A percentile compares a stretch with the other conserved stretches of the same genome.
These are phyloP conservation scores for Caenorhabditis auriculariae DNA, from an alignment of 2,888 invertebrate species.

Conservation along the genomic window DNA sequence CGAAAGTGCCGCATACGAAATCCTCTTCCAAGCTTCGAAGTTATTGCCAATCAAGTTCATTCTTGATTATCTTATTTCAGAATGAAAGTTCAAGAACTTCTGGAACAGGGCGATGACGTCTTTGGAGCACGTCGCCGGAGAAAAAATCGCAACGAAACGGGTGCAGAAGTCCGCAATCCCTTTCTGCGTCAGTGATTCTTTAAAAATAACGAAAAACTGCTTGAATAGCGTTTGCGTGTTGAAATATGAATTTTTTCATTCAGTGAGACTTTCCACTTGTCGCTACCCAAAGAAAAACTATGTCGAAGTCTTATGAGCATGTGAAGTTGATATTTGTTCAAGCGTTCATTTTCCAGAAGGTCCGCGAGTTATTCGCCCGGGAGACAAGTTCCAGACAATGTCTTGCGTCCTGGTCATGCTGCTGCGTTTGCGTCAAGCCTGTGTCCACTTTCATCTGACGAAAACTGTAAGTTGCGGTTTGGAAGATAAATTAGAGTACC, in stretches of 20 bases:
- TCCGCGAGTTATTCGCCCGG: constrained; percentile 12
- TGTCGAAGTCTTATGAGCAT: too few relatives aligned
- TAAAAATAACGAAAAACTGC: too few relatives aligned
- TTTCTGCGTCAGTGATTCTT: constrained; percentile 29
- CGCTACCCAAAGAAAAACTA: too few relatives aligned
- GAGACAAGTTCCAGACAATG: constrained; percentile 37
- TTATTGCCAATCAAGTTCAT: constrained; percentile 3
- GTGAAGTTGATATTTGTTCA: too few relatives aligned
- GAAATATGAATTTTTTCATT: too few relatives aligned
- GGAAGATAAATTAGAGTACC: too few relatives aligned
- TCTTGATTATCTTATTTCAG: constrained; percentile 35
- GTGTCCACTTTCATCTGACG: constrained; percentile 84
- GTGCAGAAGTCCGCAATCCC: constrained; percentile 41
- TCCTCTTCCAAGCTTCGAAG: constrained; percentile 55
- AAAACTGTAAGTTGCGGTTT: constrained; percentile 65
- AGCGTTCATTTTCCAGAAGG: constrained; percentile 27
- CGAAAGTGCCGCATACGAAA: constrained; percentile 61
- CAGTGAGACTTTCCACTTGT: neutral
- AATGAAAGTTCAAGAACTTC: constrained; percentile 63
- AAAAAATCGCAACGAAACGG: constrained; percentile 10
- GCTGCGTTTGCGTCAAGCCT: constrained; percentile 82
- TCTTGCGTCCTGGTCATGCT: constrained; percentile 73
- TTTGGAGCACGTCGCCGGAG: neutral
- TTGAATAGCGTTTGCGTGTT: too few relatives aligned
- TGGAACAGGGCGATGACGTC: constrained; percentile 12